A percentile compares a stretch with the other conserved stretches of the same genome.
Conservation (phyloP, 1,140 invertebrate genomes). For the Caerostris extrusa region DNA sequence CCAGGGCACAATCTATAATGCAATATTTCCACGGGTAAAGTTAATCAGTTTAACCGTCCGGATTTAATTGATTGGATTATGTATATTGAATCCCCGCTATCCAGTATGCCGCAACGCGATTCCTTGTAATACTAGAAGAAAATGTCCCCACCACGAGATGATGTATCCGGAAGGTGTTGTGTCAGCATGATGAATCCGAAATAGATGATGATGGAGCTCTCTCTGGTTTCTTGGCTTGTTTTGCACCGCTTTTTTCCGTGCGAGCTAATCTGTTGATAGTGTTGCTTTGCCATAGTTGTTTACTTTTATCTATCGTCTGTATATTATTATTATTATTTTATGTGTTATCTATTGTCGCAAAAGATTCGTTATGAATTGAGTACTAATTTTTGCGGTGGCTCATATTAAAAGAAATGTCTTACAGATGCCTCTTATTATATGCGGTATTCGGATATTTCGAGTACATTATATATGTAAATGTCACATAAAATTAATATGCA, state of each 20-base stretch:
- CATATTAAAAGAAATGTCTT: too few species aligned
- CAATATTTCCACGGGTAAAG: neutral
- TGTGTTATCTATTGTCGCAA: neutral
- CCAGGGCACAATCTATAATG: neutral
- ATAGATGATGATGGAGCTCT: neutral
- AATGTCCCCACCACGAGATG: neutral
- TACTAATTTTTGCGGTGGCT: too few species aligned
- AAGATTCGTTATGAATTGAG: too few species aligned
- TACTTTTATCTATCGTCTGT: too few species aligned
- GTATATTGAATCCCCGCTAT: neutral
- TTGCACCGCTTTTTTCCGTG: neutral
- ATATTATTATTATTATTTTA: too few species aligned
- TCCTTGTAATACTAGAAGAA: neutral
- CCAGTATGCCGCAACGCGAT: neutral
- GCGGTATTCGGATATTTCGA: too few species aligned
- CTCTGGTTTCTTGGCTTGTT: slow-evolving; percentile 7
- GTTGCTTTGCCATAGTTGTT: too few species aligned
- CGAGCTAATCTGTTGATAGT: neutral
- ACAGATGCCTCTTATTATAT: too few species aligned
- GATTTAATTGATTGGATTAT: slow-evolving; percentile 25
- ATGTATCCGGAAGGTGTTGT: neutral
- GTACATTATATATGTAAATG: too few species aligned
- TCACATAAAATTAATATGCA: too few species aligned
- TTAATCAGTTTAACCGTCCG: slow-evolving; percentile 14
- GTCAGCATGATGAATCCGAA: neutral